phyloP scores from a whole-genome alignment of 2,888 invertebrate species.

The Pelosia muscerda region DNA sequence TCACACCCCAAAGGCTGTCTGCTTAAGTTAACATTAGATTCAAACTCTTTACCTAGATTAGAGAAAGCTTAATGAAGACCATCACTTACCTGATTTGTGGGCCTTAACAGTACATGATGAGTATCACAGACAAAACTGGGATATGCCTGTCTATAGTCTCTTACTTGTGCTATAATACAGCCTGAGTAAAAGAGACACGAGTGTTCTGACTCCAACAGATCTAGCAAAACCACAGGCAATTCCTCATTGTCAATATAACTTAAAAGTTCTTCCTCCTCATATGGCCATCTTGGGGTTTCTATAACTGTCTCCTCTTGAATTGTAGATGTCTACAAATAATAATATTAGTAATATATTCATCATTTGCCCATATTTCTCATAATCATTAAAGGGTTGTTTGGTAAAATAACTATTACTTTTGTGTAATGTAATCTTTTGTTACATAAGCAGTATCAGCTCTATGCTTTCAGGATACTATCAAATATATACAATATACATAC shows the following conservation, averaged over 20 bases:
- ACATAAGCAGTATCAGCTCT: neutral
- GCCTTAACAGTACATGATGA: conserved; percentile 95
- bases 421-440: neutral
- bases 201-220: conserved; percentile 93
- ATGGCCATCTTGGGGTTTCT: conserved; percentile 94
- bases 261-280: conserved; percentile 95
- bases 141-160: conserved; percentile 95
- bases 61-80: neutral
- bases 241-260: conserved; percentile 96
- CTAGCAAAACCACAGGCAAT: conserved; percentile 94
- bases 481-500: too few relatives aligned
- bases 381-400: neutral
- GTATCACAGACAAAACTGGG: conserved; percentile 92
- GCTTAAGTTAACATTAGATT: too few relatives aligned
- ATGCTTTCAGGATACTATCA: neutral
- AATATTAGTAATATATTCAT: neutral
- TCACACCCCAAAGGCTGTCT: too few relatives aligned
- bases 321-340: conserved; percentile 57
- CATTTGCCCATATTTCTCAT: neutral
- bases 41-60: too few relatives aligned
- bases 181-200: conserved; percentile 96
- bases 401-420: neutral
- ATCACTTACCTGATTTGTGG: conserved; percentile 93
- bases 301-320: conserved; percentile 89
- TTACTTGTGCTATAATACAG: conserved; percentile 96